phyloP scores from a whole-genome alignment of 2,797 vertebrate species.

The Pseudopleuronectes americanus region DNA sequence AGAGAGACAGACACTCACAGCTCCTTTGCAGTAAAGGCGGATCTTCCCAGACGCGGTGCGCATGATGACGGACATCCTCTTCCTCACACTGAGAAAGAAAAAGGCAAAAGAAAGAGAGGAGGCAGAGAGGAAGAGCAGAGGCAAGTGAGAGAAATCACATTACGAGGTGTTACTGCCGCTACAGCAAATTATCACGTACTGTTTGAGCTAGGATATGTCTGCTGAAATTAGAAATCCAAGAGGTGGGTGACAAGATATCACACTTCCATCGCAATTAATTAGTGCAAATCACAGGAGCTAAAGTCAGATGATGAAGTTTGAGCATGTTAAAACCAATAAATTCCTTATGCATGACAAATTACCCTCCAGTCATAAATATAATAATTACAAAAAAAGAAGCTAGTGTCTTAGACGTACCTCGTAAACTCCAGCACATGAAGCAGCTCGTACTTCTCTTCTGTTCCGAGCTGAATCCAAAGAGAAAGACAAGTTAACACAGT shows the following conservation, averaged over 20 bases:
- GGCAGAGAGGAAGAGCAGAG: neutral
- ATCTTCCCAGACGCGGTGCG: constrained; percentile 96
- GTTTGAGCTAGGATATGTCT: constrained; percentile 31
- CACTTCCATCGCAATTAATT: constrained; percentile 30
- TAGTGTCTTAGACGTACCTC: constrained; percentile 73
- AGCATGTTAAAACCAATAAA: neutral
- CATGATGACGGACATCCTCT: constrained; percentile 99
- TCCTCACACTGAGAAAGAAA: constrained; percentile 86
- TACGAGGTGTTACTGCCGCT: constrained; percentile 34
- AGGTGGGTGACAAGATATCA: constrained; percentile 17
- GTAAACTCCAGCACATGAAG: constrained; percentile 98
- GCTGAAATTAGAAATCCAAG: constrained; percentile 41
- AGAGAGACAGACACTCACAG: constrained; percentile 90
- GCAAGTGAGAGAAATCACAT: constrained; percentile 36
- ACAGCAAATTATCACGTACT: constrained; percentile 41
- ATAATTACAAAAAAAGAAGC: neutral
- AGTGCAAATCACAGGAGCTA: constrained; percentile 2
- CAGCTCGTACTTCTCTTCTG: constrained; percentile 93
- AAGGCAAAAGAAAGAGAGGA: constrained; percentile 20
- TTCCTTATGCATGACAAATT: neutral
- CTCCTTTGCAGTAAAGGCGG: constrained; percentile 99
- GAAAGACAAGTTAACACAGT: constrained; percentile 34
- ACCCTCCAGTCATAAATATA: neutral
- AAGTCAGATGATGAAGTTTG: constrained; percentile 6
- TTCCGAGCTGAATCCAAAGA: constrained; percentile 83